Base-by-base conservation (phyloP, 2,797 vertebrate species). In the Hippoglossus hippoglossus region DNA sequence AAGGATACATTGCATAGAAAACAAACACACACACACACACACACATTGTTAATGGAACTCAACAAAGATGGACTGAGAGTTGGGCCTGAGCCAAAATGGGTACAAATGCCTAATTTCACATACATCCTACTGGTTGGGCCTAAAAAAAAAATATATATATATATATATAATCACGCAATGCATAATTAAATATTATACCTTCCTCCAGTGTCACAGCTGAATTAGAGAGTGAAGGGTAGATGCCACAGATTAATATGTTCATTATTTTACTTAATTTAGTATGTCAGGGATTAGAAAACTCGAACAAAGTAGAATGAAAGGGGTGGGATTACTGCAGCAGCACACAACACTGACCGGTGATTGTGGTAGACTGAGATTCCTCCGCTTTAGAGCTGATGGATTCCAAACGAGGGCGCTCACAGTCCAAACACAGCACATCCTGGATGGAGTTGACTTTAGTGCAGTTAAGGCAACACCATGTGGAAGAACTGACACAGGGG, bases 381-480 rank as follows among this genome's bases (percentile, higher is more conserved):
- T 93, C 92, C 5, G 66, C 26, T 62, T 84, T 86, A 3, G 75
- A 73, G 67, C 80, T 70, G 31, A 89, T 75, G 6, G 92, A 82
- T 28, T 92, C 90, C 60, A 91, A 44, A 12, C 94, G 93, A 15
- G 96, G 96, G 19, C 90, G 91, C 67, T 95, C 92, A 81, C 96
- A 98, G 46, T 87, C 92, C 44, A 90, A 90, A 85, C 96, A 98
- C 68, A 97, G 90, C 73, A 96, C 92, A 4, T 94, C 86, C 73
- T 92, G 93, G 39, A 90, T 80, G 1, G 91, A 90, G 82, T 97
- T 98, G 53, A 93, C 77, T 59, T 89, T 92, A 19, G 82, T 88
- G 74, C 96, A 98, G 78, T 94, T 87, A 28, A 89, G 80, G 73
- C 96, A 98, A 22, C 80, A 81, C 96, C 96, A 98, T 26, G 87